Evolutionary conservation across 2,113 vertebrate genomes (phyloP), one percentile per base, ranked within the genome.

Genomic region (Zonotrichia leucophrys): DNA sequence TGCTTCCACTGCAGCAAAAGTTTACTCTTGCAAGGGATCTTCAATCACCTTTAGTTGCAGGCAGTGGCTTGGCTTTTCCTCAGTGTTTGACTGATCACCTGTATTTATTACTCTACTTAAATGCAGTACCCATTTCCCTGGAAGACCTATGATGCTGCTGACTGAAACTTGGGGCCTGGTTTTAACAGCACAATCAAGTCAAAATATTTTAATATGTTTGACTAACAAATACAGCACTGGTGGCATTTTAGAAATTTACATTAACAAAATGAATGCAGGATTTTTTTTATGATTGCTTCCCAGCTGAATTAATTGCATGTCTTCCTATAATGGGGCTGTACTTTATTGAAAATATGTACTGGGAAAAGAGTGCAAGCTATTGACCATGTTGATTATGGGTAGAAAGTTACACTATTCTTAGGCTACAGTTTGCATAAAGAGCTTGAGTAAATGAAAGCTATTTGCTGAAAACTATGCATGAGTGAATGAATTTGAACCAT

Each of bases 61-160:
- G 22, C 28, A 67, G 37, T 30, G 28, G 17, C 18, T 78, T 92
- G 41, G 4, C 33, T 76, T 64, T 59, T 73, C 15, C 25, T 60
- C 37, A 62, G 14, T 52, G 27, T 12, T 25, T 7, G 1, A 44
- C 30, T 30, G 39, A 60, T 56, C 11, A 12, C 0, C 0, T 39
- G 5, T 46, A 42, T 24, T 70, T 47, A 10, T 70, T 22, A 52
- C 4, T 10, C 15, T 33, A 30, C 15, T 91, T 69, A 60, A 87
- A 59, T 15, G 5, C 35, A 56, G 2, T 14, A 37, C 4, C 12
- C 3, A 2, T 56, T 77, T 72, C 23, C 49, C 27, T 64, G 28
- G 33, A 50, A 21, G 33, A 59, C 7, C 5, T 59, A 3, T 28
- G 44, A 47, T 64, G 33, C 73, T 69, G 33, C 33, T 56, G 25